Evolutionary conservation across 92 coral and sea anemone species (phyloP).

Genomic region (Muricea muricata): DNA sequence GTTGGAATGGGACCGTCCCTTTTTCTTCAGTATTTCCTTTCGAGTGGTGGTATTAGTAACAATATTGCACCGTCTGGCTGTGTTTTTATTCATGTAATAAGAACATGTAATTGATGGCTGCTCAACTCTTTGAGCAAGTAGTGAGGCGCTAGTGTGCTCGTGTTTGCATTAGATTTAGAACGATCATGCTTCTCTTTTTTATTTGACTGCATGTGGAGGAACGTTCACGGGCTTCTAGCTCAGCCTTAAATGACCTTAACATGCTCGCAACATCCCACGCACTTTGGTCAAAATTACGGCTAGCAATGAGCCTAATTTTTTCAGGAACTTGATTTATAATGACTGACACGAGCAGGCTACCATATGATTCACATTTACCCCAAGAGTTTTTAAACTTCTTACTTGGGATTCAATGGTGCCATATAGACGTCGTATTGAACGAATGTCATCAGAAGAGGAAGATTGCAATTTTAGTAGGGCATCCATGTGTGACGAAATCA

Average conservation of each 20-base stretch:
- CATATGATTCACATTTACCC: not conserved
- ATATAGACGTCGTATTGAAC: not conserved
- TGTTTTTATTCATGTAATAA: conserved; percentile 19
- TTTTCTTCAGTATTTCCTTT: not conserved
- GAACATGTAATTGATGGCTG: not conserved
- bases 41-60: conserved; percentile 19
- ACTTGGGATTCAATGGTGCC: not conserved
- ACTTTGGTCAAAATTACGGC: conserved; percentile 20
- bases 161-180: not conserved
- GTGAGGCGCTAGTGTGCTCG: not conserved
- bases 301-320: not conserved
- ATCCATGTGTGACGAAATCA: too few relatives aligned
- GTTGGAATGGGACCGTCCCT: conserved; percentile 36
- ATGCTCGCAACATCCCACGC: conserved; percentile 22
- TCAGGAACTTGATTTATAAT: conserved; percentile 27
- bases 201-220: not conserved
- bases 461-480: too few relatives aligned
- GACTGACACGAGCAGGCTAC: conserved; percentile 27
- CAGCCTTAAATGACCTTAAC: conserved; percentile 6
- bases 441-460: not conserved
- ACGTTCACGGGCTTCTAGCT: conserved; percentile 34
- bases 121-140: conserved; percentile 3
- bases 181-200: conserved; percentile 7
- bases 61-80: not conserved
- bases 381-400: not conserved